Percentiles rank a stretch among this genome's conserved stretches.
Evolutionary conservation across 2,797 vertebrate genomes (phyloP).

Genomic region (Apodemus agrarius): DNA sequence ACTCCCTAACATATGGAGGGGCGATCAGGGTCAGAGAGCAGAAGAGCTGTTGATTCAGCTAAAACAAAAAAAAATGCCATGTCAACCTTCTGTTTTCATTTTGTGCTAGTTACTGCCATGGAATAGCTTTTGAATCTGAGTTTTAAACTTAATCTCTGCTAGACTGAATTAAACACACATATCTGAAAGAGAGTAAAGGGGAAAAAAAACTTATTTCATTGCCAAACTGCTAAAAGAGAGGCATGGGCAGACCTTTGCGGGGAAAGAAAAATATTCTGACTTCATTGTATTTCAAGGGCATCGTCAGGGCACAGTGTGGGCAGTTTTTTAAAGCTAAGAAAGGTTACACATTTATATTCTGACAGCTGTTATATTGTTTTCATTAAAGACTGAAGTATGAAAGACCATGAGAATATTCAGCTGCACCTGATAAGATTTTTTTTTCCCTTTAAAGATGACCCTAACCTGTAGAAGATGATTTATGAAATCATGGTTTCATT

Average conservation of each 20-base stretch:
- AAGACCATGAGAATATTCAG: conserved; percentile 86
- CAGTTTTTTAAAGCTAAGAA: conserved; percentile 81
- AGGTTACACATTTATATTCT: conserved; percentile 86
- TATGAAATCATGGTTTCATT: conserved; percentile 96
- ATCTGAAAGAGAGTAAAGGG: conserved; percentile 40
- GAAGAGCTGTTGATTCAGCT: conserved; percentile 78
- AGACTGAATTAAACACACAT: conserved; percentile 77
- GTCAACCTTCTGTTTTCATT: conserved; percentile 66
- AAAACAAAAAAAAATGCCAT: conserved; percentile 73
- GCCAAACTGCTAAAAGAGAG: conserved; percentile 41
- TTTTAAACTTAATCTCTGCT: conserved; percentile 79
- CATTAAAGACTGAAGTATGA: conserved; percentile 87
- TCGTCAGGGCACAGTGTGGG: conserved; percentile 60
- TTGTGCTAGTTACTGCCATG: conserved; percentile 53
- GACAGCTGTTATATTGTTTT: conserved; percentile 87
- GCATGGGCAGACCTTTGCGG: conserved; percentile 49
- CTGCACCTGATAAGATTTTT: conserved; percentile 91
- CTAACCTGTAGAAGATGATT: conserved; percentile 94
- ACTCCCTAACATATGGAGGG: conserved; percentile 52
- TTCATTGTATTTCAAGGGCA: conserved; percentile 85
- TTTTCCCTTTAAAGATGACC: conserved; percentile 92
- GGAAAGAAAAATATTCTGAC: conserved; percentile 43
- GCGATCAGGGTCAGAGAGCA: conserved; percentile 37
- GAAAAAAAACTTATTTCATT: conserved; percentile 43
- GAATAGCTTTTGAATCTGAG: conserved; percentile 47